Percentiles rank a stretch among this genome's conserved stretches.
Evolutionary conservation across 2,888 invertebrate genomes (phyloP).

Genomic region (Drosophila putrida): DNA sequence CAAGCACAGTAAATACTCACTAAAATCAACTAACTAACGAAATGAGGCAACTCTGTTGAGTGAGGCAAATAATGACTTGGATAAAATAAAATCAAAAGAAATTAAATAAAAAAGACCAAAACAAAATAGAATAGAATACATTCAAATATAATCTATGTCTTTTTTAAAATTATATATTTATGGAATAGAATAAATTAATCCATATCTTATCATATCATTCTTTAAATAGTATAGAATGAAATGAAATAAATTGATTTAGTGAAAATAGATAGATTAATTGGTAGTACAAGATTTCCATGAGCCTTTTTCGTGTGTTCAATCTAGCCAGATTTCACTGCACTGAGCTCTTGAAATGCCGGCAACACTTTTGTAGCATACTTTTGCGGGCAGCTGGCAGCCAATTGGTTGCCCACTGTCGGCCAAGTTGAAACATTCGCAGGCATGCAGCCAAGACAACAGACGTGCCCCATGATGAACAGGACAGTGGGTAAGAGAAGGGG

Average conservation of each 20-base stretch:
- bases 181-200: too few species aligned
- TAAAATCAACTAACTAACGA: not conserved
- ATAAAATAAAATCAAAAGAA: not conserved
- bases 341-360: slow-evolving; percentile 17
- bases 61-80: not conserved
- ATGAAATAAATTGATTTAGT: too few species aligned
- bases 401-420: slow-evolving; percentile 50
- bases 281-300: too few species aligned
- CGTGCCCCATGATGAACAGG: slow-evolving; percentile 1
- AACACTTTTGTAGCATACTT: slow-evolving; percentile 68
- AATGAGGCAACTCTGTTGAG: not conserved
- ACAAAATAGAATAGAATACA: too few species aligned
- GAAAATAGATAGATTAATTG: too few species aligned
- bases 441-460: slow-evolving; percentile 51
- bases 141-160: too few species aligned
- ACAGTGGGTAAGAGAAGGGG: not conserved
- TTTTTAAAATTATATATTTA: too few species aligned
- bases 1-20: slow-evolving; percentile 27
- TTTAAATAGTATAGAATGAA: too few species aligned
- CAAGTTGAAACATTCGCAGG: slow-evolving; percentile 47
- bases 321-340: slow-evolving; percentile 26
- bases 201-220: too few species aligned
- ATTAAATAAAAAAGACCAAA: not conserved
- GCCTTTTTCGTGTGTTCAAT: too few species aligned
- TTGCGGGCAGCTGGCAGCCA: slow-evolving; percentile 60